These are phyloP conservation scores for Eupithecia subumbrata DNA, from an alignment of 2,888 invertebrate genomes.

Conservation along the genomic window DNA sequence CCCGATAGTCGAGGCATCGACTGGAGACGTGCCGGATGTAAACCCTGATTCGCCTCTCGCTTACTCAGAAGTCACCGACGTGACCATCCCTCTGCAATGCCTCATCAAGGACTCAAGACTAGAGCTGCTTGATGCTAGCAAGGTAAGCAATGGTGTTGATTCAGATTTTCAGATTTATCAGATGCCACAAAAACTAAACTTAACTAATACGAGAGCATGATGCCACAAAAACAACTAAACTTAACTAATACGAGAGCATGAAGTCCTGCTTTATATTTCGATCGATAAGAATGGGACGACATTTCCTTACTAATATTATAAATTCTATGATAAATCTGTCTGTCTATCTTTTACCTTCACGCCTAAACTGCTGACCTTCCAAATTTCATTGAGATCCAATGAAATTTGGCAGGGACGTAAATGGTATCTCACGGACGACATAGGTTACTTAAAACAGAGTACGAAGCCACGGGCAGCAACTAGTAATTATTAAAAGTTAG, in stretches of 20 bases:
- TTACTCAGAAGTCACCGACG: constrained; percentile 89
- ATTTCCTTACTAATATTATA: too few relatives aligned
- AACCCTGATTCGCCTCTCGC: constrained; percentile 54
- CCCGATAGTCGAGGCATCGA: constrained; percentile 55
- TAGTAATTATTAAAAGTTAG: too few relatives aligned
- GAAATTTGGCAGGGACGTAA: too few relatives aligned
- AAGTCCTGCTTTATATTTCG: not conserved
- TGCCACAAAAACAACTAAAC: not conserved
- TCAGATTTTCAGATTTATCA: too few relatives aligned
- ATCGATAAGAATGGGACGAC: not conserved
- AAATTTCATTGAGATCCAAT: too few relatives aligned
- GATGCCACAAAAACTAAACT: not conserved
- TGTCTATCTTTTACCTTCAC: too few relatives aligned
- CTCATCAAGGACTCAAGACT: constrained; percentile 96
- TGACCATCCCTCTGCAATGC: constrained; percentile 97
- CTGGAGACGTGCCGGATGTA: constrained; percentile 58
- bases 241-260: not conserved
- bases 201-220: not conserved
- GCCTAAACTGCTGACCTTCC: too few relatives aligned
- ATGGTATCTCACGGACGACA: too few relatives aligned
- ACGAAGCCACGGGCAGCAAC: too few relatives aligned
- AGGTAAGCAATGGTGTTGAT: constrained; percentile 83
- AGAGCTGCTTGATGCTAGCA: constrained; percentile 91
- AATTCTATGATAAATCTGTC: too few relatives aligned
- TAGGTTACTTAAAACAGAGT: too few relatives aligned